Conservation (phyloP, 1,140 invertebrate genomes). For the Brachionus koreanus region DNA sequence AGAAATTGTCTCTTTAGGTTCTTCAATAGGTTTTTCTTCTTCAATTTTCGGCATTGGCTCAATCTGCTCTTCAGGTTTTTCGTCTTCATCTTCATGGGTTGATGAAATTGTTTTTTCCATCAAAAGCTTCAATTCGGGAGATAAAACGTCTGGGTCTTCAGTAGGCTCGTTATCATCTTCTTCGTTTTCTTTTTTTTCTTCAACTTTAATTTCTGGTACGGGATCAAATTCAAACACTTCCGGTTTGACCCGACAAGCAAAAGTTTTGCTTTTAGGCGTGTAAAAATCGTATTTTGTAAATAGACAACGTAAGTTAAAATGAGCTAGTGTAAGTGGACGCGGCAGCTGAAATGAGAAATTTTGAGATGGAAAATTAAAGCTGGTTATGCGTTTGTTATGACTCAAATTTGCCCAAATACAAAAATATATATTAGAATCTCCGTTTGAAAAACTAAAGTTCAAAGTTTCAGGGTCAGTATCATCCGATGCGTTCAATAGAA, state of each 20-base stretch:
- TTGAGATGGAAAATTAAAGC: conserved; percentile 53
- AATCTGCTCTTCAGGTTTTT: not conserved
- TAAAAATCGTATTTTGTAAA: conserved; percentile 56
- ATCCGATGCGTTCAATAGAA: conserved; percentile 52
- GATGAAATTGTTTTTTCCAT: not conserved
- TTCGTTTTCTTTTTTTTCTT: conserved; percentile 47
- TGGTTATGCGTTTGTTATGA: conserved; percentile 56
- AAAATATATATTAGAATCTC: conserved; percentile 51
- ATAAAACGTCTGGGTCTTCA: conserved; percentile 40
- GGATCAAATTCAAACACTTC: conserved; percentile 49
- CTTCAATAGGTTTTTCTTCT: conserved; percentile 47
- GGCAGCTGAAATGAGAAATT: conserved; percentile 56
- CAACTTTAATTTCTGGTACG: conserved; percentile 24
- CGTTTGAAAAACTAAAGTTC: conserved; percentile 52
- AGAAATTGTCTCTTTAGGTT: conserved; percentile 18
- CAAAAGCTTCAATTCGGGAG: conserved; percentile 14
- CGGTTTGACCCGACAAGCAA: conserved; percentile 47
- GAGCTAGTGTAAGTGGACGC: conserved; percentile 51
- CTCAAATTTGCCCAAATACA: conserved; percentile 59
- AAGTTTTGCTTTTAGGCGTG: conserved; percentile 53
- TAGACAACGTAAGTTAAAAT: conserved; percentile 52
- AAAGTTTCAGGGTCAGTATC: conserved; percentile 53
- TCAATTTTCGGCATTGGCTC: not conserved
- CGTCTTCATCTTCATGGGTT: conserved; percentile 10
- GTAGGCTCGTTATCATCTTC: conserved; percentile 47